Evolutionary conservation across 2,113 vertebrate species (phyloP).

Genomic region (Xiphorhynchus elegans): DNA sequence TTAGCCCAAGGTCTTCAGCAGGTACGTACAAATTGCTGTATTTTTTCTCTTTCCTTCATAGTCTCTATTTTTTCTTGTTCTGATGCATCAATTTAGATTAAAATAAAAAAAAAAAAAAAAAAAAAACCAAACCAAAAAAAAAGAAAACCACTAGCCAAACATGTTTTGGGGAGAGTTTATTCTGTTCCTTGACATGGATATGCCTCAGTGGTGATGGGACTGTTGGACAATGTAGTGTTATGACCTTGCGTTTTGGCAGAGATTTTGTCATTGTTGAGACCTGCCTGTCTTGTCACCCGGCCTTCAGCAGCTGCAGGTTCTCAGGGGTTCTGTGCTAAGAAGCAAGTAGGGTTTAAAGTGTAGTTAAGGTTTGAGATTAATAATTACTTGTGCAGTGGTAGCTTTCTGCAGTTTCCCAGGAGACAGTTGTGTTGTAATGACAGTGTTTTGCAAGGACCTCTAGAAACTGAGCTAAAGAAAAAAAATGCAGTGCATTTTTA

Average conservation of each 20-base stretch:
- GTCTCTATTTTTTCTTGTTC: background rate
- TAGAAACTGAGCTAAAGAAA: background rate
- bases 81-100: background rate
- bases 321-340: background rate
- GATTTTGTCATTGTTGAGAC: background rate
- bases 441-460: background rate
- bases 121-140: background rate
- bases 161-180: background rate
- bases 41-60: background rate
- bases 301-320: background rate
- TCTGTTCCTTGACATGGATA: background rate
- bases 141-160: background rate
- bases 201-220: background rate
- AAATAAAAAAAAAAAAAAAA: background rate
- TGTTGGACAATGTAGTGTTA: background rate
- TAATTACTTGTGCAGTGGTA: background rate
- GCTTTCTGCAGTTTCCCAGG: background rate
- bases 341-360: background rate
- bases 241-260: background rate
- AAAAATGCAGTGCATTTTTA: background rate
- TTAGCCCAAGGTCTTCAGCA: background rate
- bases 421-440: background rate
- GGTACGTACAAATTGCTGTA: background rate
- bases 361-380: background rate
- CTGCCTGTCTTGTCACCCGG: background rate